These are phyloP conservation scores for Colaptes auratus DNA, from an alignment of 2,113 vertebrate genomes.

Conservation along the genomic window DNA sequence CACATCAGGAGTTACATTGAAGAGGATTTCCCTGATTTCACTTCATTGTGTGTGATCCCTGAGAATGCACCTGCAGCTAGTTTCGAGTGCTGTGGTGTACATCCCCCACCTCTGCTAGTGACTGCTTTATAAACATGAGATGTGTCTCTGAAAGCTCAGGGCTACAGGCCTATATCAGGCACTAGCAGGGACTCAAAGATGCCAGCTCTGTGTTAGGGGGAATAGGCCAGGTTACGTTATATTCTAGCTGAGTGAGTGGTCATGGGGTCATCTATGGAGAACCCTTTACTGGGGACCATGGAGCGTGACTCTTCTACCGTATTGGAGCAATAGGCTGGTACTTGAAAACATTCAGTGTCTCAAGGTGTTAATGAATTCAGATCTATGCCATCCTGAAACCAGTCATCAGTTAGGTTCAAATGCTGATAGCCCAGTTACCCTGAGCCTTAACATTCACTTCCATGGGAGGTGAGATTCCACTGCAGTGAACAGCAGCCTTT, in stretches of 20 bases:
- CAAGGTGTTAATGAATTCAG: neutral
- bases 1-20: neutral
- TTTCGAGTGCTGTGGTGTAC: neutral
- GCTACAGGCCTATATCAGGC: fast-evolving
- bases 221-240: neutral
- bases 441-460: neutral
- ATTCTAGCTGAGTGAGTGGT: neutral
- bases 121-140: fast-evolving
- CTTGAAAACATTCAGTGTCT: neutral
- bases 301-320: fast-evolving
- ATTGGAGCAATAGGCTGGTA: neutral
- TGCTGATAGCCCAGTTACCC: neutral
- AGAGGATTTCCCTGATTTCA: neutral
- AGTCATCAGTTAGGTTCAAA: neutral
- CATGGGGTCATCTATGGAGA: neutral
- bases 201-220: neutral
- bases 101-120: neutral
- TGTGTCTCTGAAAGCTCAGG: neutral
- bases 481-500: fast-evolving
- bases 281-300: no score
- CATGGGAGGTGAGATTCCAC: neutral
- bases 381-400: neutral
- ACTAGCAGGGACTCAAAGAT: fast-evolving
- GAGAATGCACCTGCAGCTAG: neutral
- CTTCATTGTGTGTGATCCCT: fast-evolving